Evolutionary conservation across 2,888 invertebrate species (phyloP), one percentile per base, ranked within the genome.

Genomic region (Pollenia angustigena): DNA sequence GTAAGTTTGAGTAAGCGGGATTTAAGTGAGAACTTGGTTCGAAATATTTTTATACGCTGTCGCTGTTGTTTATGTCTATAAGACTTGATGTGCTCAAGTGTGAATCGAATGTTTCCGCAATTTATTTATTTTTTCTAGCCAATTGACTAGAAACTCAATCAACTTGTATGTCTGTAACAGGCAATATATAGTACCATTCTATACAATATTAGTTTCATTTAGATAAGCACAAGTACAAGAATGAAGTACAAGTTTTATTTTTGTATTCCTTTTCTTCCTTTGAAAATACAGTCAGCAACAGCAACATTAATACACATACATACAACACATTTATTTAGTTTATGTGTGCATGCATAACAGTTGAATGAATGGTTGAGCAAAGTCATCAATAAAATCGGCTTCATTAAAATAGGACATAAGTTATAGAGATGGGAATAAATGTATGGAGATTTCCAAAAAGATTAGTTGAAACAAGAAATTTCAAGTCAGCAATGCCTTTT

Each of bases 91-190:
- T 88, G 81, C 66, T 85, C 87, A 88, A 88, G 88, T 88, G 88
- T 87, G 87, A 87, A 88, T 85, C 75, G 88, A 89, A 89, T 88
- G 80, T 88, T 89, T 89, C 88, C 89, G 88, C 88, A 89, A 89
- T 89, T 89, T 89, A 88, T 88, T 88, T 88, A 79, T 88, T 88
- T 88, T 81, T 83, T 80, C 79, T 85, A 88, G 88, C 88, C 88
- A 88, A 88, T 89, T 89, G 85, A 87, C 88, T 89, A 87, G 87
- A 85, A 85, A 87, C 88, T 89, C 89, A 89, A 89, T 89, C 89
- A 89, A 88, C 68, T 89, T 89, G 89, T 85, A 88, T 85, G 89
- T 88, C 89, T 88, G 80, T 85, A 69, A 72, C 89, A 89, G 88
- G 74, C 86, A 83, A 76, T 32, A 12, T 71, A 71, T 32, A 72